phyloP scores from a whole-genome alignment of 1,140 invertebrate species.

The Triops cancriformis region DNA sequence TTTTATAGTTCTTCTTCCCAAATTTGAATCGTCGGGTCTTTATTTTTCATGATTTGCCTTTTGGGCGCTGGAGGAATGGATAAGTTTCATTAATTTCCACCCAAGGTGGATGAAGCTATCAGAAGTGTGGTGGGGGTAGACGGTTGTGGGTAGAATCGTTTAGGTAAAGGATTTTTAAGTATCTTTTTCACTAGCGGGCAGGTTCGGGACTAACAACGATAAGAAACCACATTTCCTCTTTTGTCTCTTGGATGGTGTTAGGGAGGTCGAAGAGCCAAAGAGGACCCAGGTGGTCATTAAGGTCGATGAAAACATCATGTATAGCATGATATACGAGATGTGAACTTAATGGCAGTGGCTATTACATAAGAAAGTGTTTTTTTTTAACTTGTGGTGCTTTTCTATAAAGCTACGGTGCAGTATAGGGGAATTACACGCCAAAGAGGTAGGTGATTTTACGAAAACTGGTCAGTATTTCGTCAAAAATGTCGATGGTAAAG shows the following conservation, averaged over 20 bases:
- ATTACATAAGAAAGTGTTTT: background rate
- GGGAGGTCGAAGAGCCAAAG: background rate
- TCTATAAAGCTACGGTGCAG: background rate
- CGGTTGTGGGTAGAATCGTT: background rate
- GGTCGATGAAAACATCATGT: slow-evolving; percentile 13
- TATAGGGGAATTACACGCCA: too few species aligned
- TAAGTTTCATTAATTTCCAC: background rate
- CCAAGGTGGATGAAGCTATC: background rate
- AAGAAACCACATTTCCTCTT: background rate
- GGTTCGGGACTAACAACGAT: background rate
- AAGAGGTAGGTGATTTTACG: too few species aligned
- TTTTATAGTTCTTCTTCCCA: background rate
- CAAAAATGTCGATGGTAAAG: too few species aligned
- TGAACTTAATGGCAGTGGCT: background rate
- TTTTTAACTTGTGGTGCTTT: background rate
- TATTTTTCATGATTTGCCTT: background rate
- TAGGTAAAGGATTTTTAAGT: background rate
- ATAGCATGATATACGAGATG: slow-evolving; percentile 6
- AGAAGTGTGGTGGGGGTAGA: background rate
- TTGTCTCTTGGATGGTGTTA: background rate
- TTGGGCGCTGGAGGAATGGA: too few species aligned
- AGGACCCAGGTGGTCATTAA: slow-evolving; percentile 9
- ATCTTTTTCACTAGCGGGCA: background rate
- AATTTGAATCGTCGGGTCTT: background rate
- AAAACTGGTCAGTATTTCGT: too few species aligned